Base-by-base conservation (phyloP, 2,113 vertebrate genomes). In the Phrynosoma blainvillii region DNA sequence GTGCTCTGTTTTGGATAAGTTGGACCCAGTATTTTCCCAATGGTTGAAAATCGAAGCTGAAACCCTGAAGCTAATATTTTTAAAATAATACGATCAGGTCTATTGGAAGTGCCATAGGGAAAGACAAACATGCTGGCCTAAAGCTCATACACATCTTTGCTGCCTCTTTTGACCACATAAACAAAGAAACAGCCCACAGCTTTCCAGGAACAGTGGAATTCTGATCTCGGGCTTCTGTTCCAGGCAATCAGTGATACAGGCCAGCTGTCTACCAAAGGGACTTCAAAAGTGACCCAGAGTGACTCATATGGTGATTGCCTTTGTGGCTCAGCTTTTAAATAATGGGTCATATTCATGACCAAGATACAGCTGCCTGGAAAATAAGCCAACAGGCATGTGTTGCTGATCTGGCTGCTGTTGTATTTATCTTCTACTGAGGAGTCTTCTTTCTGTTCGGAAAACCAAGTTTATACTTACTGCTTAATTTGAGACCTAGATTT, bases 201-300 rank as follows among this genome's bases (percentile, higher is more conserved):
- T 80, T 59, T 71, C 66, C 85, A 59, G 70, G 32, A 73, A 56
- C 25, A 42, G 52, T 56, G 16, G 36, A 59, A 42, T 54, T 87
- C 68, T 21, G 66, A 86, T 80, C 36, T 11, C 36, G 32, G 52
- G 32, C 32, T 80, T 52, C n/a, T 86, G 14, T 83, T 70, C 32
- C 10, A 79, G 42, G 36, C 65, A 71, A 80, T 40, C 68, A 73
- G n/a, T 78, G 68, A 87, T 87, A 47, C 5, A 80, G 10, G 14
- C 11, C 47, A 56, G 77, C 42, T 68, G 77, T 6, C n/a, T 79
- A 70, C n/a, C 66, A 21, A 73, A 73, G 25, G 36, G 66, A 80
- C 36, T 32, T 80, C 66, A 80, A 42, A 32, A 80, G 13, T 87
- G 77, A 79, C 85, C 65, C n/a, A 70, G 76, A 56, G 65, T 86